phyloP scores from a whole-genome alignment of 1,140 invertebrate genomes.

The Drosophila orosa region DNA sequence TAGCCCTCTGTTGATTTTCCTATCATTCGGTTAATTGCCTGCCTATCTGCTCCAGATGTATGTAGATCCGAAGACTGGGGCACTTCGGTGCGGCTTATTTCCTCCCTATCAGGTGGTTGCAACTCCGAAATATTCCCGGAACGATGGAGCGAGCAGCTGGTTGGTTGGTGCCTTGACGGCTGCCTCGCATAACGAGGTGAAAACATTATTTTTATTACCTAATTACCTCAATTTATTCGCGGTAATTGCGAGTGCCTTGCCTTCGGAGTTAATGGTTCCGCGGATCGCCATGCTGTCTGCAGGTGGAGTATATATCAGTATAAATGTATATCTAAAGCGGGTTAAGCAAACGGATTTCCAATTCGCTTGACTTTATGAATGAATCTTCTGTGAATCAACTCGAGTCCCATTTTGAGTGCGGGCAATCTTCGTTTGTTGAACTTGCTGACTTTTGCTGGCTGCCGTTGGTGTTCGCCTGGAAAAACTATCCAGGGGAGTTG shows the following conservation, averaged over 20 bases:
- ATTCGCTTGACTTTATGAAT: constrained; percentile 77
- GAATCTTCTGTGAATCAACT: constrained; percentile 59
- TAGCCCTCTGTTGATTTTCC: constrained; percentile 32
- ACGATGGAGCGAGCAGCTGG: constrained; percentile 47
- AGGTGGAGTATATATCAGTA: constrained; percentile 7
- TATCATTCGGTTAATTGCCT: constrained; percentile 17
- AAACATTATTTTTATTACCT: constrained; percentile 83
- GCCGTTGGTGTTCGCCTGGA: constrained; percentile 40
- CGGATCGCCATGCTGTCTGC: constrained; percentile 60
- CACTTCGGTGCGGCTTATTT: constrained; percentile 18
- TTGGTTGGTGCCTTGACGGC: constrained; percentile 14
- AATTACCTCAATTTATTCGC: constrained; percentile 83
- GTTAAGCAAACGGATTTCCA: constrained; percentile 79
- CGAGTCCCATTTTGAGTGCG: not conserved
- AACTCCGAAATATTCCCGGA: constrained; percentile 24
- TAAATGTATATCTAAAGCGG: constrained; percentile 37
- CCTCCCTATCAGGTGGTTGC: constrained; percentile 42
- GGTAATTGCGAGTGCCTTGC: constrained; percentile 65
- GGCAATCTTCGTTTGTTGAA: constrained; percentile 59
- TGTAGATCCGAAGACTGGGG: constrained; percentile 9
- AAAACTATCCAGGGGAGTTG: constrained; percentile 46
- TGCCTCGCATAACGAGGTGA: constrained; percentile 66
- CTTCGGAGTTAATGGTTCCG: constrained; percentile 45
- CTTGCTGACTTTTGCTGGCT: constrained; percentile 38
- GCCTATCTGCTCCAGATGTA: constrained; percentile 30